Percentiles rank a stretch among this genome's conserved stretches.
phyloP scores from a whole-genome alignment of 2,797 vertebrate genomes.

The Danio aesculapii region DNA sequence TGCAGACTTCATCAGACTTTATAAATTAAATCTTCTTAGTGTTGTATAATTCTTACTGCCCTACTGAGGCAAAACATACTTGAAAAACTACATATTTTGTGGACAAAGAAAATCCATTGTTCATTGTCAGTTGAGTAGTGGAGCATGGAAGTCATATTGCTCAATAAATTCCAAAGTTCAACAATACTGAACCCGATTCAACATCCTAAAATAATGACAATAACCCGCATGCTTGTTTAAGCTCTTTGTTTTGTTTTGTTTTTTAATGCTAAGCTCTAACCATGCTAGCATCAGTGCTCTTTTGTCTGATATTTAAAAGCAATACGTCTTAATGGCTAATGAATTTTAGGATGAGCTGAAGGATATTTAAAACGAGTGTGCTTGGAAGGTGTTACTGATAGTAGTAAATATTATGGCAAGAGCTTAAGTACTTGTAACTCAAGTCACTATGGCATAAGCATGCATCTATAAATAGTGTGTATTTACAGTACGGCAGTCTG shows the following conservation, averaged over 20 bases:
- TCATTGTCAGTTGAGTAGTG: neutral
- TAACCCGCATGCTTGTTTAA: too few relatives aligned
- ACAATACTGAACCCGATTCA: slow-evolving; percentile 19
- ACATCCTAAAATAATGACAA: neutral
- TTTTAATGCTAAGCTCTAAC: slow-evolving; percentile 41
- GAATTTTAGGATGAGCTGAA: neutral
- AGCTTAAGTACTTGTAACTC: neutral
- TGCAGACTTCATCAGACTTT: neutral
- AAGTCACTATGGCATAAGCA: slow-evolving; percentile 9
- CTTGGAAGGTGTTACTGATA: slow-evolving; percentile 12
- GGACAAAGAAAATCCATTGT: too few relatives aligned
- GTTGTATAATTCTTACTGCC: neutral
- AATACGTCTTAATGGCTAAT: slow-evolving; percentile 7
- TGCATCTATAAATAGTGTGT: neutral
- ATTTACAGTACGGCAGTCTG: neutral
- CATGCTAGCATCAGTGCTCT: slow-evolving; percentile 34
- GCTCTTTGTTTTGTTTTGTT: too few relatives aligned
- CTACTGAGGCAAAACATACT: neutral
- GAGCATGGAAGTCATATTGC: neutral
- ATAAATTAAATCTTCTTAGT: neutral
- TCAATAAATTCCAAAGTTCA: neutral
- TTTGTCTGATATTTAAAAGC: slow-evolving; percentile 23
- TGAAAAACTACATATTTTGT: neutral
- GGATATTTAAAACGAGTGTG: neutral
- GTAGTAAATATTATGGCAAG: slow-evolving; percentile 28